Evolutionary conservation across 2,113 vertebrate genomes (phyloP), one percentile per base, ranked within the genome.

Genomic region (Pollachius pollachius): DNA sequence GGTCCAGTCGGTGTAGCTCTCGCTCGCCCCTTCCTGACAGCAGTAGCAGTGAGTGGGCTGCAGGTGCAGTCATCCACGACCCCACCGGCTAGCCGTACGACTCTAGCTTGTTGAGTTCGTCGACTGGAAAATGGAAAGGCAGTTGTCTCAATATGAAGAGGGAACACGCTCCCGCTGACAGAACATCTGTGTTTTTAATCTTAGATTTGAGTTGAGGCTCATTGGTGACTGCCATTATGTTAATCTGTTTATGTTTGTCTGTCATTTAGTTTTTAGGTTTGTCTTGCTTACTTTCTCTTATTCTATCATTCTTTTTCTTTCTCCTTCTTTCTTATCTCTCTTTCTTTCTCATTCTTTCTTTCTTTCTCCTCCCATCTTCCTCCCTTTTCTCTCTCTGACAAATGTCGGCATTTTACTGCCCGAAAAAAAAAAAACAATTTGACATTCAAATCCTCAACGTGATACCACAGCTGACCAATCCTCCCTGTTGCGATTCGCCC

Each of bases 381-480:
- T 41, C 37, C 23, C 12, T 16, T 3, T 7, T 66, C 34, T 61
- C 67, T 41, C 27, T 61, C 15, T 25, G 56, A 64, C 18, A 15
- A 57, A 30, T 41, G 30, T 15, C 52, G 56, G 27, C 41, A 64
- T 64, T 16, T 11, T 15, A 54, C 58, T 75, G 64, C 81, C 16
- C 15, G 17, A 62, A 17, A 62, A 79, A 82, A 80, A 73, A 48
- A 64, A 68, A 68, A 65, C 81, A 80, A 91, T 92, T 93, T 93
- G 92, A 84, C 78, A 90, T 90, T 92, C 91, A 93, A 92, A 93
- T 92, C 70, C 77, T 78, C 71, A 77, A 21, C 72, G 76, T 67
- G 78, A 75, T 73, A 72, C 70, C 79, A 83, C 86, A 85, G 76
- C 84, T 88, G 79, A 71, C 76, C 75, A 41, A 85, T 80, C 77